Evolutionary conservation across 2,888 invertebrate genomes (phyloP).

Genomic region (Conus canariensis): DNA sequence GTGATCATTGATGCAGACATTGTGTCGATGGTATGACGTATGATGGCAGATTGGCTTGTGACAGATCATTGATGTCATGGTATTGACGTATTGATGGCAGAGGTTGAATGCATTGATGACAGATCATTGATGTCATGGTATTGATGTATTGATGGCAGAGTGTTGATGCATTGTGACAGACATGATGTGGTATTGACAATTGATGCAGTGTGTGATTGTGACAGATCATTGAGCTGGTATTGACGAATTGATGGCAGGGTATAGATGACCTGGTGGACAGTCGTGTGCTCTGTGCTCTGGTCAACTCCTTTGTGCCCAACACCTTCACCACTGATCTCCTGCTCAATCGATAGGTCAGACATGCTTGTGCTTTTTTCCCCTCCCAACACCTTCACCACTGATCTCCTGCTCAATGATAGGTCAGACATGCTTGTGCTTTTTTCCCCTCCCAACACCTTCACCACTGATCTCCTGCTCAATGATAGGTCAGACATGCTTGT

Average conservation of each 20-base stretch:
- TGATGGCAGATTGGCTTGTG: too few relatives aligned
- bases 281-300: conserved; percentile 75
- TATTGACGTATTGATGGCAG: too few relatives aligned
- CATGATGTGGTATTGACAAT: not conserved
- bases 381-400: conserved; percentile 73
- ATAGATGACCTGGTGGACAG: conserved; percentile 77
- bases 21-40: too few relatives aligned
- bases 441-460: conserved; percentile 65
- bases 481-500: conserved; percentile 69
- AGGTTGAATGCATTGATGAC: too few relatives aligned
- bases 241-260: conserved; percentile 58
- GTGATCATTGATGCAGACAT: too few relatives aligned
- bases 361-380: not conserved
- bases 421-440: conserved; percentile 47
- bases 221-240: too few relatives aligned
- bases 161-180: too few relatives aligned
- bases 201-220: too few relatives aligned
- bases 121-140: too few relatives aligned
- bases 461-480: conserved; percentile 76
- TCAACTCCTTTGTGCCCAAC: conserved; percentile 77
- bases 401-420: conserved; percentile 78
- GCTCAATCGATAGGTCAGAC: conserved; percentile 76
- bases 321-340: conserved; percentile 76
- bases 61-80: too few relatives aligned
- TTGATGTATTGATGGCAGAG: too few relatives aligned